A percentile compares a stretch with the other conserved stretches of the same genome.
phyloP scores from a whole-genome alignment of 2,797 vertebrate genomes.

The Acrossocheilus fasciatus region DNA sequence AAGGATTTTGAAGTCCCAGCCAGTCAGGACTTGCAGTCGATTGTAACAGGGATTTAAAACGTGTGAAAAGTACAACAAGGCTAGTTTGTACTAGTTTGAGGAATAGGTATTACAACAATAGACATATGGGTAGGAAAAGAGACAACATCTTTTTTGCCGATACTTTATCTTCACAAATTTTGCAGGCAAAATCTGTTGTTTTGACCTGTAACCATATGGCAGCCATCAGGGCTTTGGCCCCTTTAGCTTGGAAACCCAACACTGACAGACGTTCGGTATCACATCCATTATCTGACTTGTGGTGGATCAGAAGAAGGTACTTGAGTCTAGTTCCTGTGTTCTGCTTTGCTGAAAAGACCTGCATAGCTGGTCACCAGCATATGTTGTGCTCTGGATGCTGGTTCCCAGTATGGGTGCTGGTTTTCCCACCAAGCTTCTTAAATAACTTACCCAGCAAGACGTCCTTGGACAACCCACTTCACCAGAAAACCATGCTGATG shows the following conservation, averaged over 20 bases:
- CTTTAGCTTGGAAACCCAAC: constrained; percentile 68
- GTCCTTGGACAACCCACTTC: constrained; percentile 4
- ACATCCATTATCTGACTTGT: constrained; percentile 65
- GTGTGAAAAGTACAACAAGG: constrained; percentile 20
- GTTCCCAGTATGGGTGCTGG: constrained; percentile 16
- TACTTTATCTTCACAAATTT: constrained; percentile 64
- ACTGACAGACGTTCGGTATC: constrained; percentile 62
- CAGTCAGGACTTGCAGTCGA: constrained; percentile 23
- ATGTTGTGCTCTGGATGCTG: constrained; percentile 22
- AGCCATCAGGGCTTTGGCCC: constrained; percentile 66
- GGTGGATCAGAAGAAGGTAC: constrained; percentile 68
- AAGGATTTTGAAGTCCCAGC: constrained; percentile 20
- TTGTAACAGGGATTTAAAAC: constrained; percentile 38
- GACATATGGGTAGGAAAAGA: constrained; percentile 45
- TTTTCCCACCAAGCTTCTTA: constrained; percentile 12
- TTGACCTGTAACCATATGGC: constrained; percentile 76
- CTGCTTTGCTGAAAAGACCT: constrained; percentile 19
- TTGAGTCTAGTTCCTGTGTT: constrained; percentile 41
- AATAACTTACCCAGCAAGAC: not conserved
- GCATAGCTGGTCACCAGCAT: not conserved
- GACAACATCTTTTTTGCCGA: constrained; percentile 45
- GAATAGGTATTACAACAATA: constrained; percentile 22
- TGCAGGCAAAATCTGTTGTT: constrained; percentile 67
- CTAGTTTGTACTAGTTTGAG: constrained; percentile 20
- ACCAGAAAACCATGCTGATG: not conserved